Conservation (phyloP, 1,140 invertebrate genomes). For the Agrypnia vestita region DNA sequence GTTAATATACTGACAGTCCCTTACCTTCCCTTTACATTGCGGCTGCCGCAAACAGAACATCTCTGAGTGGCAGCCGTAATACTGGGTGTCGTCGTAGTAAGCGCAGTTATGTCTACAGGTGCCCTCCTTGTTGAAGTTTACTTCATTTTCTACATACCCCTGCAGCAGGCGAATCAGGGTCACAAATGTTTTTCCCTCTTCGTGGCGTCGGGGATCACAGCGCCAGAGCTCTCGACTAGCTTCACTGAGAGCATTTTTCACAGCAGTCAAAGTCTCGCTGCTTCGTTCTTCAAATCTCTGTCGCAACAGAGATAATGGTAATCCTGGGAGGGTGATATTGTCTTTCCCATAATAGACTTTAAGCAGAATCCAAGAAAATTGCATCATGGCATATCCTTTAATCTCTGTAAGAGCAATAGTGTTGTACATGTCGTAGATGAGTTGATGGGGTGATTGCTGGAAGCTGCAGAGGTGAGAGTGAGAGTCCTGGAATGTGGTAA, state of each 20-base stretch:
- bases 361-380: slow-evolving; percentile 89
- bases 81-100: too few relatives aligned
- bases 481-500: slow-evolving; percentile 74
- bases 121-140: too few relatives aligned
- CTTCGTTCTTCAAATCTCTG: slow-evolving; percentile 78
- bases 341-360: slow-evolving; percentile 79
- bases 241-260: slow-evolving; percentile 78
- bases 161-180: too few relatives aligned
- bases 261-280: slow-evolving; percentile 77
- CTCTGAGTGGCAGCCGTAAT: too few relatives aligned
- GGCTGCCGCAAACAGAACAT: too few relatives aligned
- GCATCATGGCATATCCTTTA: slow-evolving; percentile 90
- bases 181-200: slow-evolving; percentile 71
- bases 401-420: slow-evolving; percentile 85
- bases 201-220: slow-evolving; percentile 82
- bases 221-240: slow-evolving; percentile 80
- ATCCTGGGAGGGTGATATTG: slow-evolving; percentile 80
- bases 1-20: too few relatives aligned
- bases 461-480: slow-evolving; percentile 78
- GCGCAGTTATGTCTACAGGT: too few relatives aligned
- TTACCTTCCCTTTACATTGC: too few relatives aligned
- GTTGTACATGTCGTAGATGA: slow-evolving; percentile 87
- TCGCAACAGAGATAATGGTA: slow-evolving; percentile 77
- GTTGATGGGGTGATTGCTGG: slow-evolving; percentile 84
- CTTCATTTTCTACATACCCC: too few relatives aligned